Evolutionary conservation across 2,797 vertebrate species (phyloP).

Genomic region (Monodelphis domestica): DNA sequence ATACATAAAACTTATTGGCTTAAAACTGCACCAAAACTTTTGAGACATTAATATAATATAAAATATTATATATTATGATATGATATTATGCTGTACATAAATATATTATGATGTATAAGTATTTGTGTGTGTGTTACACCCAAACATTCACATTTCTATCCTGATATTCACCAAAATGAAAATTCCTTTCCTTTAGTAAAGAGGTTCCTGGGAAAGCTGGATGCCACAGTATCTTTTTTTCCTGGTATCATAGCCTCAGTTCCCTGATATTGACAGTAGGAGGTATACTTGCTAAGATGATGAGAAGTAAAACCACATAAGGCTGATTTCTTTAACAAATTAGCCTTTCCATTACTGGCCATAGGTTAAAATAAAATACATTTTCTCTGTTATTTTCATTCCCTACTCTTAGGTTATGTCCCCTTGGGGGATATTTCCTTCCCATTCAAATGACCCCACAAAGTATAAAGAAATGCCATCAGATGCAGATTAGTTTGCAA

Average conservation of each 20-base stretch:
- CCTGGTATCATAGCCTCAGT: background rate
- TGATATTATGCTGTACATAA: too few species aligned
- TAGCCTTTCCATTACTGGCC: background rate
- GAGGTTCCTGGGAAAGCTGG: background rate
- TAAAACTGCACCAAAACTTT: background rate
- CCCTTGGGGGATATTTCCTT: background rate
- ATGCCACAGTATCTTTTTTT: background rate
- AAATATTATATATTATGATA: too few species aligned
- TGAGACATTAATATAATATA: too few species aligned
- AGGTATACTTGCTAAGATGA: background rate
- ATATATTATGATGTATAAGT: too few species aligned
- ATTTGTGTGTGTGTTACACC: too few species aligned
- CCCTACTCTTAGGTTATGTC: background rate
- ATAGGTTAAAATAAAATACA: background rate
- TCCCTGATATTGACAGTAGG: background rate
- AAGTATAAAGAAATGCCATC: conserved; percentile 28
- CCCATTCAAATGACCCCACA: conserved; percentile 4
- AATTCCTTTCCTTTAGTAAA: conserved; percentile 15
- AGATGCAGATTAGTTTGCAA: background rate
- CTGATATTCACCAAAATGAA: background rate
- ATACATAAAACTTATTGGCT: background rate
- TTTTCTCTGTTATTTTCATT: conserved; percentile 17
- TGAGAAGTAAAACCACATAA: background rate
- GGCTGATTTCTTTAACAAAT: background rate
- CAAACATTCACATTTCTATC: conserved; percentile 14